Base-by-base conservation (phyloP, 2,113 vertebrate species). In the Halcyon malimbica region DNA sequence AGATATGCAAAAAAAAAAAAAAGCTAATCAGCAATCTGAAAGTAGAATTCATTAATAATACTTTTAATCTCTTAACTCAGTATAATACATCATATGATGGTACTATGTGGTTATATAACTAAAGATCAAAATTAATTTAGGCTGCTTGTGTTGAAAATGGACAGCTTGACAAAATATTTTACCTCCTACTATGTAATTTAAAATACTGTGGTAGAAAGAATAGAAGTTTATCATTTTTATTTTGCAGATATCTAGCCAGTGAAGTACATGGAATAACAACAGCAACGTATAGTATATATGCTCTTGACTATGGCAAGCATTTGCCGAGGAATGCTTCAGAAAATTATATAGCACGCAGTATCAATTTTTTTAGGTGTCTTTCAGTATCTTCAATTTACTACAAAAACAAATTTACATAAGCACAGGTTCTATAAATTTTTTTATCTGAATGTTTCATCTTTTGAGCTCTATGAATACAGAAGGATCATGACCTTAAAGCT, bases 1-100 rank as follows among this genome's bases (percentile, higher is more conserved):
- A 56, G 54, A 42, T 71, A 88, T 12, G 29, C n/a, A n/a, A n/a
- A 85, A 93, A 93, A 87, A 85, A 13, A 11, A 7, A 86, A 92
- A 97, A 91, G 50, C 82, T 87, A 87, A 84, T 53, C 26, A 57
- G 75, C 33, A 93, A 53, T 76, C n/a, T 48, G 39, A 95, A 87
- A 83, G 10, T 5, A 94, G 85, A 97, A 90, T 33, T 85, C 11
- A 88, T 85, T 83, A 85, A 63, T 20, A 83, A 75, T 5, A 78
- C 20, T 41, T 85, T 75, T 89, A 78, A 77, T n/a, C 29, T 82
- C 67, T 83, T 23, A 90, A 69, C 16, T 94, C 57, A 53, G 14
- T 42, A 56, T n/a, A 28, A 81, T 74, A 53, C 4, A 13, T 14
- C 35, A 48, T 25, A 56, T 3, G 11, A 39, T 14, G 21, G 31